A percentile compares a stretch with the other conserved stretches of the same genome.
phyloP scores from a whole-genome alignment of 2,888 invertebrate species.

The Apamea crenata region DNA sequence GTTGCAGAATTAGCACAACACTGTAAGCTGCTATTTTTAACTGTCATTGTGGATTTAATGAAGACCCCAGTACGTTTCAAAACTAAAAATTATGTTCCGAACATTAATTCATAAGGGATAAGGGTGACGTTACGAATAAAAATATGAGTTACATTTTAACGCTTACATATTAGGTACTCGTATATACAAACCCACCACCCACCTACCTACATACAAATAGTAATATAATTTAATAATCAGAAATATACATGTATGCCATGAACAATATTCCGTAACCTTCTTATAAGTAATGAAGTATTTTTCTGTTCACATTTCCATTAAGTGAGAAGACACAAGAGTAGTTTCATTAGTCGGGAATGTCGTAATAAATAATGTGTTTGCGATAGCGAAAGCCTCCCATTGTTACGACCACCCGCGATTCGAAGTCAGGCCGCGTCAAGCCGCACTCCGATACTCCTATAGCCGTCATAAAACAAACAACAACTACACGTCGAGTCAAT shows the following conservation, averaged over 20 bases:
- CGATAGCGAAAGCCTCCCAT: slow-evolving; percentile 69
- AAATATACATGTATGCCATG: not conserved
- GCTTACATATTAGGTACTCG: not conserved
- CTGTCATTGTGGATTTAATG: slow-evolving; percentile 21
- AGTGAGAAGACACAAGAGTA: slow-evolving; percentile 36
- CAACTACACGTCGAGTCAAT: slow-evolving; percentile 80
- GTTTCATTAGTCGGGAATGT: slow-evolving; percentile 77
- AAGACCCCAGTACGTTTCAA: not conserved
- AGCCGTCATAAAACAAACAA: slow-evolving; percentile 79
- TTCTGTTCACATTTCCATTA: slow-evolving; percentile 15
- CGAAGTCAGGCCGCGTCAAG: slow-evolving; percentile 68
- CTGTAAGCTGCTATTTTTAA: slow-evolving; percentile 44
- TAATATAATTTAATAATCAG: not conserved
- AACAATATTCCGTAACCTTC: not conserved
- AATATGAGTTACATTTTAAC: not conserved
- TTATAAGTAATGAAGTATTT: slow-evolving; percentile 12
- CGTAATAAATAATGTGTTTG: slow-evolving; percentile 80
- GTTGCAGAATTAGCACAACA: slow-evolving; percentile 72
- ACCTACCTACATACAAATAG: not conserved
- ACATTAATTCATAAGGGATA: not conserved
- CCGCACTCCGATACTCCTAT: slow-evolving; percentile 72
- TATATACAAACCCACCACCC: not conserved
- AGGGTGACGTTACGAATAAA: not conserved
- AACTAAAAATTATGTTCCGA: not conserved
- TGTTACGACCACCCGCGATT: slow-evolving; percentile 69